These are phyloP conservation scores for Gadopsis marmoratus DNA, from an alignment of 2,797 vertebrate species.

Conservation along the genomic window DNA sequence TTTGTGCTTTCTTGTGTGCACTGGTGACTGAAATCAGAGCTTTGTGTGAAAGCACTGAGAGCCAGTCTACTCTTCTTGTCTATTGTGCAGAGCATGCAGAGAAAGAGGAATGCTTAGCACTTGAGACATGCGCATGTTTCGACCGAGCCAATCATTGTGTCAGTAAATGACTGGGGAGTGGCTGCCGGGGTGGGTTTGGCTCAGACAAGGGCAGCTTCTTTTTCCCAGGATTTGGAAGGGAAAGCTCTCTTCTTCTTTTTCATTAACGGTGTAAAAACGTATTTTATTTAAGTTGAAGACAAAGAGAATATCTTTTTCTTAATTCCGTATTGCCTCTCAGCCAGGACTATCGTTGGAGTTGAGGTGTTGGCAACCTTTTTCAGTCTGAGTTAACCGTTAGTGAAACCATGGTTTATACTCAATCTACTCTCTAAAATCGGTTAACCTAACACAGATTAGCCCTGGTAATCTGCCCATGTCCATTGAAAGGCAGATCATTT, in stretches of 20 bases:
- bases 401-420: too few relatives aligned
- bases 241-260: neutral
- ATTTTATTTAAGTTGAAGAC: neutral
- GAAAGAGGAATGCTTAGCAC: slow-evolving; percentile 59
- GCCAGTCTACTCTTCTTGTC: slow-evolving; percentile 43
- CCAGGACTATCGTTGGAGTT: neutral
- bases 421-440: slow-evolving; percentile 49
- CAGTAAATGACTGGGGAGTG: slow-evolving; percentile 57
- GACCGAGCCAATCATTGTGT: slow-evolving; percentile 52
- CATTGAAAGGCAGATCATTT: slow-evolving; percentile 2
- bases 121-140: slow-evolving; percentile 58
- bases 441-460: slow-evolving; percentile 63
- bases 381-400: slow-evolving; percentile 33
- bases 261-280: neutral
- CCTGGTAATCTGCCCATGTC: slow-evolving; percentile 34
- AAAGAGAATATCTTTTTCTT: neutral
- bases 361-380: slow-evolving; percentile 22
- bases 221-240: slow-evolving; percentile 10
- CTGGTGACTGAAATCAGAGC: slow-evolving; percentile 52
- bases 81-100: slow-evolving; percentile 50
- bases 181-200: slow-evolving; percentile 41
- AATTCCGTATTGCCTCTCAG: neutral
- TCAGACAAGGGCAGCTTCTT: slow-evolving; percentile 21
- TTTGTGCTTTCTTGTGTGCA: slow-evolving; percentile 12
- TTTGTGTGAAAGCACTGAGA: slow-evolving; percentile 61